phyloP scores from a whole-genome alignment of 2,113 vertebrate genomes.

The Edolisoma coerulescens region DNA sequence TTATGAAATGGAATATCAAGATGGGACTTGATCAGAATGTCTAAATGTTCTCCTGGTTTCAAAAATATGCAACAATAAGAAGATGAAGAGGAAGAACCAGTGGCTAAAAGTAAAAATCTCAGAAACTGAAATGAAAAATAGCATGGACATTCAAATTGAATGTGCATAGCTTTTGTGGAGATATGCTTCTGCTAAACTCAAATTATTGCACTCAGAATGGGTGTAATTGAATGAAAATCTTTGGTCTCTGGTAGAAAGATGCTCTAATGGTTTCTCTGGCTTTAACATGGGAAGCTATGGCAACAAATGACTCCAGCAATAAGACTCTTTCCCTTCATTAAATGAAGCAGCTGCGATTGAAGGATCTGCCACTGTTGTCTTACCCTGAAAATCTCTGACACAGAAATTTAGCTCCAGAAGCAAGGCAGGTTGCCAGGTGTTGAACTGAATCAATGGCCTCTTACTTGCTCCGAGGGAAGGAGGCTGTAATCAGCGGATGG shows the following conservation, averaged over 20 bases:
- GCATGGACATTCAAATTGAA: not conserved
- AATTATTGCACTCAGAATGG: not conserved
- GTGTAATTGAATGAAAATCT: constrained; percentile 7
- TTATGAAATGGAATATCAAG: not conserved
- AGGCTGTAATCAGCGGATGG: not conserved
- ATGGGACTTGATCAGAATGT: not conserved
- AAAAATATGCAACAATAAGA: not conserved
- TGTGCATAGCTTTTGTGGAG: not conserved
- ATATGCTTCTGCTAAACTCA: not conserved
- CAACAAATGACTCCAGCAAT: constrained; percentile 15
- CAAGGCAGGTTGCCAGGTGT: not conserved
- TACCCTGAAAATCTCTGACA: not conserved
- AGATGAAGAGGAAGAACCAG: not conserved
- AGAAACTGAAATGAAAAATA: not conserved
- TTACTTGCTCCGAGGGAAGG: not conserved
- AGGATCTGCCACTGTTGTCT: not conserved
- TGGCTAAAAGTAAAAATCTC: not conserved
- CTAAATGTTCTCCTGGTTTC: not conserved
- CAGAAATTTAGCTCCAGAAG: not conserved
- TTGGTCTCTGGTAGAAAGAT: not conserved
- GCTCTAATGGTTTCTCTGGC: constrained; percentile 7
- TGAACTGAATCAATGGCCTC: not conserved
- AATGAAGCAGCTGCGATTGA: not conserved
- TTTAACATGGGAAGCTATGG: not conserved
- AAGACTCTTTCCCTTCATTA: not conserved